Evolutionary conservation across 2,113 vertebrate species (phyloP).

Genomic region (Oxyruncus cristatus): DNA sequence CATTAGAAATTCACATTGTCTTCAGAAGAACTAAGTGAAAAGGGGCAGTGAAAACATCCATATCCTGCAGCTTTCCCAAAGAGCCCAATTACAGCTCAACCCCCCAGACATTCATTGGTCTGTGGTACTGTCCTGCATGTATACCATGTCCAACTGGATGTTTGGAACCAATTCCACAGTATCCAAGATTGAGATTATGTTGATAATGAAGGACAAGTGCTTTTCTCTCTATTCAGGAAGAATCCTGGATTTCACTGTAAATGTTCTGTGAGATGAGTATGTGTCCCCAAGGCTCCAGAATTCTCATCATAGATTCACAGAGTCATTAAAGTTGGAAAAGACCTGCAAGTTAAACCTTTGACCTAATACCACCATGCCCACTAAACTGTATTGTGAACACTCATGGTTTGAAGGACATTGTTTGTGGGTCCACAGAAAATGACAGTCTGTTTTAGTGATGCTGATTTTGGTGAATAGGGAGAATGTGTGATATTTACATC

Average conservation of each 20-base stretch:
- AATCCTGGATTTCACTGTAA: not conserved
- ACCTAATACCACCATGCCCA: not conserved
- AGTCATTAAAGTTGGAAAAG: not conserved
- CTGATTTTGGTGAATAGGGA: not conserved
- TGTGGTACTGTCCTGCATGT: not conserved
- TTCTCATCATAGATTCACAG: not conserved
- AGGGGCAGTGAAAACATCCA: not conserved
- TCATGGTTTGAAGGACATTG: not conserved
- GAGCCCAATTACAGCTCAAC: not conserved
- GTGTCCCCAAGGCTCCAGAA: not conserved
- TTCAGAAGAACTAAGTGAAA: not conserved
- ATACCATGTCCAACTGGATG: not conserved
- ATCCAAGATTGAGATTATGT: not conserved
- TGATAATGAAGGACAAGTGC: not conserved
- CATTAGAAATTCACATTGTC: not conserved
- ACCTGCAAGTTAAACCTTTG: not conserved
- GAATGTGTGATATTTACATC: not conserved
- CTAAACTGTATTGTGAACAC: accelerated
- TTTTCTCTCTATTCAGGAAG: not conserved
- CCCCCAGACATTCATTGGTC: not conserved
- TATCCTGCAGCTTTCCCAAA: not conserved
- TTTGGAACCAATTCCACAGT: not conserved
- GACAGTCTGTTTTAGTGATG: not conserved
- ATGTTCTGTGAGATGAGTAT: not conserved
- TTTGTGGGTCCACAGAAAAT: not conserved